Evolutionary conservation across 2,888 invertebrate genomes (phyloP).

Genomic region (Cephalotes varians): DNA sequence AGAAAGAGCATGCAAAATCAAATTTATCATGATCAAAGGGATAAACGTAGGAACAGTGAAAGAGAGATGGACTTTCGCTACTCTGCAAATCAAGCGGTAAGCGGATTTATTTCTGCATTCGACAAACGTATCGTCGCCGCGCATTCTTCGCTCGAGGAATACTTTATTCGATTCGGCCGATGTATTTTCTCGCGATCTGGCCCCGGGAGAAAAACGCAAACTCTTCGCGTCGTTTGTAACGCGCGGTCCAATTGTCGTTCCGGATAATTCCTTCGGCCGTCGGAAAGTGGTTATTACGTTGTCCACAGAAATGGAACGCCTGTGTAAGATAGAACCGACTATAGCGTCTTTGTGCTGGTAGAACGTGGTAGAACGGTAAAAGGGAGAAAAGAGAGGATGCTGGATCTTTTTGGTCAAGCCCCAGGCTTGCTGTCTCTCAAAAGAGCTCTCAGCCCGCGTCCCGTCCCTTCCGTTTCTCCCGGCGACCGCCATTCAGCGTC

Average conservation of each 20-base stretch:
- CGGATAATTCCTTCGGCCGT: constrained; percentile 65
- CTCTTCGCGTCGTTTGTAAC: constrained; percentile 47
- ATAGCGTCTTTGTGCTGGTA: constrained; percentile 45
- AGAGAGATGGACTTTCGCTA: constrained; percentile 46
- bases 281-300: constrained; percentile 73
- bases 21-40: constrained; percentile 54
- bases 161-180: constrained; percentile 36
- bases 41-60: constrained; percentile 41
- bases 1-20: neutral
- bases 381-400: constrained; percentile 54
- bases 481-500: constrained; percentile 59
- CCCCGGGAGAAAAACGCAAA: constrained; percentile 30
- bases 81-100: constrained; percentile 55
- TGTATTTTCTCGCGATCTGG: constrained; percentile 35
- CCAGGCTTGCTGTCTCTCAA: constrained; percentile 75
- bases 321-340: constrained; percentile 57
- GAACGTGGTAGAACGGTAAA: constrained; percentile 24
- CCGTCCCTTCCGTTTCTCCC: constrained; percentile 52
- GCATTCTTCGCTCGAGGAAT: constrained; percentile 49
- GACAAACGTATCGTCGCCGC: constrained; percentile 52
- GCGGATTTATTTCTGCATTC: constrained; percentile 56
- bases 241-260: constrained; percentile 48
- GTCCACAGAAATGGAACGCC: constrained; percentile 67
- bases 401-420: constrained; percentile 70
- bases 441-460: constrained; percentile 63